Conservation (phyloP, 2,888 invertebrate species). For the Gymnoscelis rufifasciata region DNA sequence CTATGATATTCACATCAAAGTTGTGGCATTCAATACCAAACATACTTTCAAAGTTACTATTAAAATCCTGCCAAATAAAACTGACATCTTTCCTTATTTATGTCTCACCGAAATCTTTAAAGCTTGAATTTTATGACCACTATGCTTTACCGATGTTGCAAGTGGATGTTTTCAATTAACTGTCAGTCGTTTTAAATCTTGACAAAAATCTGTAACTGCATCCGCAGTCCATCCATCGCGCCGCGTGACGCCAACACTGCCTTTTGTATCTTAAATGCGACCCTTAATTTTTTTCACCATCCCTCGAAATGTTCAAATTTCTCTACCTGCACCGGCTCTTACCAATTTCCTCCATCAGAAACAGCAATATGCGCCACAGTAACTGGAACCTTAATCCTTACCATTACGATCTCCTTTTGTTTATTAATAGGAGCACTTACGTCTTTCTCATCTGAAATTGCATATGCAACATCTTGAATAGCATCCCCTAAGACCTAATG, state of each 20-base stretch:
- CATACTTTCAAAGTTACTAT: too few species aligned
- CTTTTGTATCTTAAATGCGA: constrained; percentile 71
- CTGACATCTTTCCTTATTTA: constrained; percentile 4
- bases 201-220: constrained; percentile 69
- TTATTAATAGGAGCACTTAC: constrained; percentile 27
- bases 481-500: constrained; percentile 69
- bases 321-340: constrained; percentile 67
- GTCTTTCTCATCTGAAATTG: constrained; percentile 31
- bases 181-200: constrained; percentile 62
- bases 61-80: neutral
- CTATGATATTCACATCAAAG: too few species aligned
- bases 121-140: constrained; percentile 22
- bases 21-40: too few species aligned
- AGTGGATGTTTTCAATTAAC: constrained; percentile 71
- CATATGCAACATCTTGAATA: constrained; percentile 72
- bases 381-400: constrained; percentile 35
- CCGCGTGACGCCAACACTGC: constrained; percentile 73
- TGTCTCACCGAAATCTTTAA: constrained; percentile 12
- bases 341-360: constrained; percentile 25
- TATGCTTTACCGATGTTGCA: constrained; percentile 38
- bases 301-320: constrained; percentile 76
- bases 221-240: constrained; percentile 70
- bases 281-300: constrained; percentile 73
- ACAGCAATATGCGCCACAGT: constrained; percentile 5
- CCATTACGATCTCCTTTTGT: constrained; percentile 27